Percentiles rank a stretch among this genome's conserved stretches.
These are phyloP conservation scores for Brassicogethes aeneus DNA, from an alignment of 2,888 invertebrate genomes.

Conservation along the genomic window DNA sequence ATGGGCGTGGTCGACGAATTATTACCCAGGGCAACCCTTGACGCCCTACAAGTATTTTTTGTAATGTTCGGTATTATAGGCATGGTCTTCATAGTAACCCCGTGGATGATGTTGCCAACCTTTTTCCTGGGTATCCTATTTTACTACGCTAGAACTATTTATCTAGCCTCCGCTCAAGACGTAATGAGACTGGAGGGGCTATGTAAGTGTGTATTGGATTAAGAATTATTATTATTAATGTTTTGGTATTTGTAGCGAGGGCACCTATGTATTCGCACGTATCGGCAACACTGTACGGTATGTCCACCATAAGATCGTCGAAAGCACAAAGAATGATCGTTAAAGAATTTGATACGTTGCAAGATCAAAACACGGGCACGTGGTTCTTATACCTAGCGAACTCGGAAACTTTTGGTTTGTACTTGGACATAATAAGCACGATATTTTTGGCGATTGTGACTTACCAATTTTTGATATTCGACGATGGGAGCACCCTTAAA, in stretches of 20 bases:
- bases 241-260: slow-evolving; percentile 46
- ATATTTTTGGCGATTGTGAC: slow-evolving; percentile 53
- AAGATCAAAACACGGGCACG: slow-evolving; percentile 58
- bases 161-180: slow-evolving; percentile 62
- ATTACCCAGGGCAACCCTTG: slow-evolving; percentile 55
- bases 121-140: slow-evolving; percentile 54
- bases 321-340: slow-evolving; percentile 63
- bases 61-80: slow-evolving; percentile 62
- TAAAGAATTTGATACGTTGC: slow-evolving; percentile 64
- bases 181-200: slow-evolving; percentile 56
- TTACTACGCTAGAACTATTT: slow-evolving; percentile 54
- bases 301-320: slow-evolving; percentile 78
- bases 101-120: slow-evolving; percentile 57
- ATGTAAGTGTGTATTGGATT: slow-evolving; percentile 32
- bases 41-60: slow-evolving; percentile 56
- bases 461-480: slow-evolving; percentile 52
- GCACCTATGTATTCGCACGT: slow-evolving; percentile 91
- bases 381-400: slow-evolving; percentile 52
- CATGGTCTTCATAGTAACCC: slow-evolving; percentile 63
- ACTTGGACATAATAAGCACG: slow-evolving; percentile 55
- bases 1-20: slow-evolving; percentile 71
- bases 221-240: slow-evolving; percentile 5
- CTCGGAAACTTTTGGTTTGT: slow-evolving; percentile 55
- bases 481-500: slow-evolving; percentile 50
- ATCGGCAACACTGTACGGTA: slow-evolving; percentile 75